These are phyloP conservation scores for Guaruba guarouba DNA, from an alignment of 2,113 vertebrate species.

Conservation along the genomic window DNA sequence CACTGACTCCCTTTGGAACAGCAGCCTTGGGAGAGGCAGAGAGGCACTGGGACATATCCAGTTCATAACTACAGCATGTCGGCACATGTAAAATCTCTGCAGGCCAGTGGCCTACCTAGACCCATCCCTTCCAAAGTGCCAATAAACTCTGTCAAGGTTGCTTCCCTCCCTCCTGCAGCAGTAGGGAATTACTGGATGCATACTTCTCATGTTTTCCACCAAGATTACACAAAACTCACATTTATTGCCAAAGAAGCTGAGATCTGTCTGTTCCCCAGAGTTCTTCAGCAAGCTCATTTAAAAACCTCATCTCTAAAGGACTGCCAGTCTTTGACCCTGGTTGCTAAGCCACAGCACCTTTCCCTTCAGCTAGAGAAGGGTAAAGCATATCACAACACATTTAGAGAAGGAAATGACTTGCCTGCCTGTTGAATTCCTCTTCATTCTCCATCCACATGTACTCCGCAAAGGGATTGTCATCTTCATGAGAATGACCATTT, in stretches of 20 bases:
- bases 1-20: not conserved
- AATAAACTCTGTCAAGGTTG: not conserved
- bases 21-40: not conserved
- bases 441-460: constrained; percentile 98
- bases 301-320: not conserved
- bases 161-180: not conserved
- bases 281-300: not conserved
- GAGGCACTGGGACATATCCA: not conserved
- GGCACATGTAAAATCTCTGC: rapidly evolving
- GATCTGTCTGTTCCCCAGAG: not conserved
- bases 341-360: not conserved
- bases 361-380: not conserved
- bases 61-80: not conserved
- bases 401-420: constrained; percentile 40
- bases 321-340: rapidly evolving
- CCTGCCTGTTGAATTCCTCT: constrained; percentile 93
- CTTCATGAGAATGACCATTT: constrained; percentile 80
- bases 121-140: not conserved
- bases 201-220: not conserved
- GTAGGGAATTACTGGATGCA: not conserved
- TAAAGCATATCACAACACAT: not conserved
- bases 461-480: constrained; percentile 91
- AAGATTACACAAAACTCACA: not conserved
- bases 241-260: not conserved
- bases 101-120: not conserved